Base-by-base conservation (phyloP, 1,140 invertebrate species). In the Macrobrachium rosenbergii region DNA sequence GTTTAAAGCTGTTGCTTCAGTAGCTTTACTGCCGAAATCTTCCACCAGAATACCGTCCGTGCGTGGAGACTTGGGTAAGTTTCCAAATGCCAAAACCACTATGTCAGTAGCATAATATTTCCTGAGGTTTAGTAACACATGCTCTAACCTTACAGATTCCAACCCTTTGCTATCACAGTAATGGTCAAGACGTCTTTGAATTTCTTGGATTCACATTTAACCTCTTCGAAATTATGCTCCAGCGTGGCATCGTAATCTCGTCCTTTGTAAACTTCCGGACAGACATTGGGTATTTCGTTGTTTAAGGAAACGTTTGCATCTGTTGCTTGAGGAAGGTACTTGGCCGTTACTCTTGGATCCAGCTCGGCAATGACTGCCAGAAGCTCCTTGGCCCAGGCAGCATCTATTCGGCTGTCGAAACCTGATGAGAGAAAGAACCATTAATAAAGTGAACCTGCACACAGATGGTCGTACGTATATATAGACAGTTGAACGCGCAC, bases 1-100 rank as follows among this genome's bases (percentile, higher is more conserved):
- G 81, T 92, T 92, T 83, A 89, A 64, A 58, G 83, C 83, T 21
- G n/a, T 43, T 21, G 83, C 76, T 28, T 63, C 73, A 0, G 45
- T 23, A 5, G 62, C 62, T 5, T 62, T 43, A 10, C 43, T 17
- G n/a, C 59, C 17, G 14, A 23, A 78, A 16, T 58, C 10, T 37
- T 78, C 62, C 23, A 78, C 64, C 62, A 45, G 52, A 21, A 64
- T 23, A 37, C 72, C 59, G 8, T 83, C 82, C 8, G 64, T 64
- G 52, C 52, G 11, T 10, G 77, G 11, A 16, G 73, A 14, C n/a
- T 43, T 59, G 14, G 23, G 60, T 58, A 23, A 7, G 2, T 12
- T 11, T 17, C 17, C 37, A 23, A 21, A 84, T 23, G 58, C 64
- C 45, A 84, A 23, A 21, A 84, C 28, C 43, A 67, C 60, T 37